Evolutionary conservation across 1,140 invertebrate species (phyloP), one percentile per base, ranked within the genome.

Genomic region (Epicauta chinensis): DNA sequence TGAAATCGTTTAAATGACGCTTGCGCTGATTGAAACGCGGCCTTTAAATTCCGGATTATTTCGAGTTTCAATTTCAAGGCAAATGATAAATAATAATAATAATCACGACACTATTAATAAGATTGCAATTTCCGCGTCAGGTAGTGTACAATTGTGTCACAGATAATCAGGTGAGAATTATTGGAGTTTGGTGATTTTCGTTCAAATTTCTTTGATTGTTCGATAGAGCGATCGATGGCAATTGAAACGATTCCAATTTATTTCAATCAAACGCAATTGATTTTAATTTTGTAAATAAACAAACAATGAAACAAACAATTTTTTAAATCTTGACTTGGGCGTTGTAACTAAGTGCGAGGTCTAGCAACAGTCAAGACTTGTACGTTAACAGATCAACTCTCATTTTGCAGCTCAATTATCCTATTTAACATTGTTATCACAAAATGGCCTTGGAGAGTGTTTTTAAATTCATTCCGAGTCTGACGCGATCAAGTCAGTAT

Each of bases 261-360:
- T 51, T 37, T 15, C 16, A 55, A 53, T 23, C 4, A 55, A 43
- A 52, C 53, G 6, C 53, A 44, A 16, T 30, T 56, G 13, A 55
- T 70, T 10, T 64, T 79, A 0, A 75, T 72, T 10, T 86, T 91
- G 51, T 83, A 81, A n/a, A 64, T 80, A 11, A 71, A 68, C 69
- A 44, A 78, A 79, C 2, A 82, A 78, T 0, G 88, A 87, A 1
- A 78, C 84, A 23, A 23, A 0, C 76, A 77, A 7, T 23, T 3
- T 23, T 23, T 7, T 4, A 47, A 64, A 29, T 73, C 73, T 23
- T 3, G 23, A 23, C 7, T 23, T 23, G 4, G 4, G n/a, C n/a
- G n/a, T n/a, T n/a, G n/a, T n/a, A n/a, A n/a, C n/a, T n/a, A n/a
- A n/a, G n/a, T n/a, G n/a, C n/a, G n/a, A n/a, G n/a, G n/a, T n/a